Base-by-base conservation (phyloP, 1,140 invertebrate species). In the Listronotus oregonensis region DNA sequence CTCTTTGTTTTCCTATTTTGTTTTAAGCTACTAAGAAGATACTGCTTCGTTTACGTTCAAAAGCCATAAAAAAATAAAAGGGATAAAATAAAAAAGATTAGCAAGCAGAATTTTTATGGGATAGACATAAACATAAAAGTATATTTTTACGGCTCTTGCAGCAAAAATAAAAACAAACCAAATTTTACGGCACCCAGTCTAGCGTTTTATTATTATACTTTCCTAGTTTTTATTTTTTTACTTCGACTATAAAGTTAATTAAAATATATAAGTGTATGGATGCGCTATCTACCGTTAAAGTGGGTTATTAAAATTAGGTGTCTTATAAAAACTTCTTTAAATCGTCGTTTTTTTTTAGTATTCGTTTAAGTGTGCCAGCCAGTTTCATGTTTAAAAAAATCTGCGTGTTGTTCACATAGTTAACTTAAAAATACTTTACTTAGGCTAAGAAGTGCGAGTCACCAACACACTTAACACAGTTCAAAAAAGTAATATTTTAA, bases 61-160 rank as follows among this genome's bases (percentile, higher is more conserved):
- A 51, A 51, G 43, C 43, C 50, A 50, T 64, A 64, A 64, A 64
- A 61, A 64, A 64, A 62, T 47, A 64, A 64, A 64, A 64, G 39
- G 47, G 62, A 56, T 56, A 66, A 66, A 66, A 60, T 60, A 66
- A 66, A 66, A 66, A 66, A 66, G 64, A 66, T 66, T 66, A 66
- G 64, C 64, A 66, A 66, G 64, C 64, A 66, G 64, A 66, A 66
- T 66, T 66, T 66, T 66, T 66, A 66, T 59, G 64, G 64, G 46
- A 66, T 66, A 66, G 64, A 66, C 64, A 66, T 66, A 66, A 66
- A 66, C 64, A 59, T 66, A 66, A 66, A 66, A 66, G 64, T 66
- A 66, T 66, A 66, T 66, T 66, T 66, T 66, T 66, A 66, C 56
- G 64, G 64, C 57, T 47, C 64, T 55, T 60, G 64, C 64, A 60